Percentiles rank a stretch among this genome's conserved stretches.
Evolutionary conservation across 2,888 invertebrate species (phyloP).

Genomic region (Kuschelorhynchus macadamiae): DNA sequence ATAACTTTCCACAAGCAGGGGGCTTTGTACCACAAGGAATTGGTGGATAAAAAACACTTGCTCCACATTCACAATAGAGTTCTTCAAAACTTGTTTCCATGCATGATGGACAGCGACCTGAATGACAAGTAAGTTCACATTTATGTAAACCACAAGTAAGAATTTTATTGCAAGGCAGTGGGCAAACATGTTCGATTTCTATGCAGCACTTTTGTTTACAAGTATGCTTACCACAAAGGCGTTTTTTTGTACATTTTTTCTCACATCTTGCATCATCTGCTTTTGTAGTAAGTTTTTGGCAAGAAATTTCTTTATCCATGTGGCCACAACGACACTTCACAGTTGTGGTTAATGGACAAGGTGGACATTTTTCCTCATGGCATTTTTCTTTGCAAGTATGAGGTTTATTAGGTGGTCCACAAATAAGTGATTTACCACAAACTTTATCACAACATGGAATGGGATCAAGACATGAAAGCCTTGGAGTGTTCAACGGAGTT

Average conservation of each 20-base stretch:
- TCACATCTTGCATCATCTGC: slow-evolving; percentile 87
- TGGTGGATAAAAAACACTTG: slow-evolving; percentile 89
- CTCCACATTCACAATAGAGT: slow-evolving; percentile 91
- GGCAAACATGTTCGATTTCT: slow-evolving; percentile 88
- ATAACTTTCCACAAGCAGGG: slow-evolving; percentile 85
- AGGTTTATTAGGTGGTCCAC: slow-evolving; percentile 77
- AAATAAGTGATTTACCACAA: slow-evolving; percentile 77
- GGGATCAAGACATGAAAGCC: slow-evolving; percentile 83
- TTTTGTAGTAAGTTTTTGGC: slow-evolving; percentile 78
- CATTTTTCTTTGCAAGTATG: slow-evolving; percentile 80
- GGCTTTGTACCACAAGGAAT: slow-evolving; percentile 92
- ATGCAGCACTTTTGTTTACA: slow-evolving; percentile 93
- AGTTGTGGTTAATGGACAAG: slow-evolving; percentile 81
- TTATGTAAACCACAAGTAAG: slow-evolving; percentile 91
- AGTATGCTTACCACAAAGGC: slow-evolving; percentile 89
- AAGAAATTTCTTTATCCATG: slow-evolving; percentile 85
- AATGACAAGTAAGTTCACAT: slow-evolving; percentile 92
- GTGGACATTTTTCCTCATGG: slow-evolving; percentile 83
- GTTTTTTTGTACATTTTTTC: slow-evolving; percentile 90
- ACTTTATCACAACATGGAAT: slow-evolving; percentile 85
- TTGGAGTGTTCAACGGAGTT: slow-evolving; percentile 68
- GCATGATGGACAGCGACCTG: slow-evolving; percentile 86
- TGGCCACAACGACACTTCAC: slow-evolving; percentile 90
- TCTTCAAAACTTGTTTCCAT: slow-evolving; percentile 88
- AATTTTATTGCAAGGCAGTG: slow-evolving; percentile 83